Evolutionary conservation across 2,888 invertebrate species (phyloP).

Genomic region (Nomada goodeniana): DNA sequence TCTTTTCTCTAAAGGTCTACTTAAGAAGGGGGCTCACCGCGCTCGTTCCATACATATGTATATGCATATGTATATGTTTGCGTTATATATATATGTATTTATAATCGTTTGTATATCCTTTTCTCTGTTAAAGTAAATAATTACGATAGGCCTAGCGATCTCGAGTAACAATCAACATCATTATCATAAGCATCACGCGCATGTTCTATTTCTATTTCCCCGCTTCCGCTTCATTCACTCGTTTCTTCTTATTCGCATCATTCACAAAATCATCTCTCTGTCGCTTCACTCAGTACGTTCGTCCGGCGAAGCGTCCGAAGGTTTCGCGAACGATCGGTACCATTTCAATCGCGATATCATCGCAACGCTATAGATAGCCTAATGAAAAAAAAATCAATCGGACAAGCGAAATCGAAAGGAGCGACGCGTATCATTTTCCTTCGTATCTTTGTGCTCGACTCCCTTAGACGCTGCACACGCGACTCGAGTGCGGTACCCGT

Average conservation of each 20-base stretch:
- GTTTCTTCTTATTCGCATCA: conserved; percentile 15
- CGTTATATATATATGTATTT: conserved; percentile 52
- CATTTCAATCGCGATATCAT: neutral
- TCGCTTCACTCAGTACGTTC: conserved; percentile 58
- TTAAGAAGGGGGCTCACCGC: conserved; percentile 59
- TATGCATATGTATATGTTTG: conserved; percentile 39
- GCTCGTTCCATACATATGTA: conserved; percentile 48
- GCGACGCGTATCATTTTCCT: conserved; percentile 35
- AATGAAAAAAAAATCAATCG: conserved; percentile 56
- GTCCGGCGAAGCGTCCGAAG: conserved; percentile 68
- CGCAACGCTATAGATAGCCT: neutral
- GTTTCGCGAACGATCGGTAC: conserved; percentile 20
- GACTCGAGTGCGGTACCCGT: conserved; percentile 45
- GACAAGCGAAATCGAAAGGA: conserved; percentile 65
- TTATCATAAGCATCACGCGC: conserved; percentile 13
- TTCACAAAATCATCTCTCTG: conserved; percentile 10
- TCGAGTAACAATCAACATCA: conserved; percentile 43
- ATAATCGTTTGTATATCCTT: conserved; percentile 51
- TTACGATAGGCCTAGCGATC: conserved; percentile 69
- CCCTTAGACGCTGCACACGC: conserved; percentile 30
- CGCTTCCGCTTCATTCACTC: conserved; percentile 25
- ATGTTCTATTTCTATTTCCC: conserved; percentile 14
- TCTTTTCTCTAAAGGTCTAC: conserved; percentile 44
- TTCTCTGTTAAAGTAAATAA: conserved; percentile 48
- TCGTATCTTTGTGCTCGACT: conserved; percentile 49